phyloP scores from a whole-genome alignment of 2,113 vertebrate genomes.

The Notothenia coriiceps region DNA sequence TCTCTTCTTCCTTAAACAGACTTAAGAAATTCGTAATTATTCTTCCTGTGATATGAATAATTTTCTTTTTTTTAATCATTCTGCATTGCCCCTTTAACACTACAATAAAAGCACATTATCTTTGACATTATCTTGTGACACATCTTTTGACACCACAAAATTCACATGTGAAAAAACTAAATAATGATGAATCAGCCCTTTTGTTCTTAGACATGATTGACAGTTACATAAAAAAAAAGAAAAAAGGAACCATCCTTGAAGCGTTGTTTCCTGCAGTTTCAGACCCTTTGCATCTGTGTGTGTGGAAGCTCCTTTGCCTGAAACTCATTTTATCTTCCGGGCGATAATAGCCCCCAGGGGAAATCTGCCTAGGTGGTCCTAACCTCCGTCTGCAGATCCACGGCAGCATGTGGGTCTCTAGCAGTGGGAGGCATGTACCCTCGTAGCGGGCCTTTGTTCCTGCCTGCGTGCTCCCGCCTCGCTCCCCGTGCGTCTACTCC shows the following conservation, averaged over 20 bases:
- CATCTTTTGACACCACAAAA: slow-evolving; percentile 17
- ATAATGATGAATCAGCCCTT: slow-evolving; percentile 47
- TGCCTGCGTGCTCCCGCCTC: slow-evolving; percentile 57
- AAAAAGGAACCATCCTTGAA: slow-evolving; percentile 23
- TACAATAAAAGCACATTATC: not conserved
- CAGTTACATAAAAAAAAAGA: slow-evolving; percentile 11
- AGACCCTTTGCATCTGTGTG: slow-evolving; percentile 57
- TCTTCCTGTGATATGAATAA: not conserved
- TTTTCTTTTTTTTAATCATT: slow-evolving; percentile 3
- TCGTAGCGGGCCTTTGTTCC: slow-evolving; percentile 75
- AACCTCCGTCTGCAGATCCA: slow-evolving; percentile 71
- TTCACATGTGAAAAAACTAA: slow-evolving; percentile 13
- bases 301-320: slow-evolving; percentile 66
- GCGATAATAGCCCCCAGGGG: slow-evolving; percentile 75
- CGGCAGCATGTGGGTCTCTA: slow-evolving; percentile 57
- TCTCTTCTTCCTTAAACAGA: no score
- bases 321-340: slow-evolving; percentile 79
- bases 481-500: slow-evolving; percentile 53
- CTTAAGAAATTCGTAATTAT: not conserved
- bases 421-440: slow-evolving; percentile 73
- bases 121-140: no score
- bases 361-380: slow-evolving; percentile 82
- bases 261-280: slow-evolving; percentile 37
- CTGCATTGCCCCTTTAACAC: not conserved
- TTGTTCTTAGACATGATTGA: slow-evolving; percentile 35